Percentiles rank a stretch among this genome's conserved stretches.
Conservation (phyloP, 1,140 invertebrate genomes). For the Holcopasites calliopsidis region DNA sequence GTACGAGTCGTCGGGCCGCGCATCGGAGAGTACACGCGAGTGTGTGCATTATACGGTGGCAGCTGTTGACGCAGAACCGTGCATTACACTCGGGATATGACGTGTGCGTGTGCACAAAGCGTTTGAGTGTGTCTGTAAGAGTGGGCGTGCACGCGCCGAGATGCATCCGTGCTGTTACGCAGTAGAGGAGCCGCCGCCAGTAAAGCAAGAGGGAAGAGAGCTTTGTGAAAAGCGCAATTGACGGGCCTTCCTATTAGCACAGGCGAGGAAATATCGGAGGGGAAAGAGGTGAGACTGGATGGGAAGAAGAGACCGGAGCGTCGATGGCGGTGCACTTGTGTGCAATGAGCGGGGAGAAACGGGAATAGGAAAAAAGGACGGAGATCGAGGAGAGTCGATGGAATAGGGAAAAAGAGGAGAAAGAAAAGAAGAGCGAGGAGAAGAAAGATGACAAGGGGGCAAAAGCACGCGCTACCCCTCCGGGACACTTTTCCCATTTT, state of each 20-base stretch:
- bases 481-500: background rate
- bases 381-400: background rate
- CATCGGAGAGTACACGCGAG: too few species aligned
- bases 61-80: constrained; percentile 18
- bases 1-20: background rate
- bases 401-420: background rate
- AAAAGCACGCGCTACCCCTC: constrained; percentile 37
- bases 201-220: constrained; percentile 52
- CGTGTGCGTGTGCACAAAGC: background rate
- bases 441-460: constrained; percentile 17
- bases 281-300: background rate
- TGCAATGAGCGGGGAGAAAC: background rate
- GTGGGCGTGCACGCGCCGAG: constrained; percentile 17
- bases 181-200: constrained; percentile 40
- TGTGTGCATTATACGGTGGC: background rate
- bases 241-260: constrained; percentile 63
- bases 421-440: background rate
- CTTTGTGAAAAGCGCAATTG: constrained; percentile 65
- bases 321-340: background rate
- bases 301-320: background rate
- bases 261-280: constrained; percentile 54
- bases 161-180: constrained; percentile 35
- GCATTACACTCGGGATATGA: background rate
- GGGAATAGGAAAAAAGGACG: background rate
- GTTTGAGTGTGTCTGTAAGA: background rate